phyloP scores from a whole-genome alignment of 2,797 vertebrate genomes.

The Parambassis ranga region DNA sequence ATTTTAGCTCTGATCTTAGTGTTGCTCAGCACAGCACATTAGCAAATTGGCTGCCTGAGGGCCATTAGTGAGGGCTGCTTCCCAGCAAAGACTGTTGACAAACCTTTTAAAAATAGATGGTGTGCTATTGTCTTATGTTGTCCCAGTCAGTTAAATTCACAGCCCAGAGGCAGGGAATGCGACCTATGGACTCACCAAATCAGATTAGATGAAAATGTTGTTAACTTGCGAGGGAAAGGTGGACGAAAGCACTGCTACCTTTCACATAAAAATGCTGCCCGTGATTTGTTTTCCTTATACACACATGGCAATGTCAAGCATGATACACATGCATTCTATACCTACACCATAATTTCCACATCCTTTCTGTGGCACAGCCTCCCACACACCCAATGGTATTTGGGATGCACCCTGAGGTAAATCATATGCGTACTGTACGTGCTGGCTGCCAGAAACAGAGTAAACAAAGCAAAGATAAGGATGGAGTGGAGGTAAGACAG shows the following conservation, averaged over 20 bases:
- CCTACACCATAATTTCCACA: constrained; percentile 23
- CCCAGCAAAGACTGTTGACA: constrained; percentile 55
- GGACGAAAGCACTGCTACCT: too few species aligned
- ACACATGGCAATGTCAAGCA: constrained; percentile 25
- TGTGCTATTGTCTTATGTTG: constrained; percentile 14
- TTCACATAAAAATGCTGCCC: not conserved
- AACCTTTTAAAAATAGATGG: constrained; percentile 42
- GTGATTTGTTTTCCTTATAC: not conserved
- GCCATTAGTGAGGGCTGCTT: constrained; percentile 51
- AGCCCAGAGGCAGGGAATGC: not conserved
- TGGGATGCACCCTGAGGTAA: constrained; percentile 39
- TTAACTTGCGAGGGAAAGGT: not conserved
- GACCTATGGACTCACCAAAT: constrained; percentile 26
- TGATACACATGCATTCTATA: constrained; percentile 5
- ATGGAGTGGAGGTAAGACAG: not conserved
- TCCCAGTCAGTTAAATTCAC: not conserved
- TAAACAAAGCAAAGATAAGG: not conserved
- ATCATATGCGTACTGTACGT: constrained; percentile 24
- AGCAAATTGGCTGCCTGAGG: constrained; percentile 41
- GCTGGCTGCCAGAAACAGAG: constrained; percentile 5
- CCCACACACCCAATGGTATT: constrained; percentile 45
- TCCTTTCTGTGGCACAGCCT: constrained; percentile 33
- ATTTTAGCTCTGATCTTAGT: constrained; percentile 37
- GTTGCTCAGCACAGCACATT: constrained; percentile 35
- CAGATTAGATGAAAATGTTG: not conserved